These are phyloP conservation scores for Orchesella cincta DNA, from an alignment of 1,140 invertebrate species.

Conservation along the genomic window DNA sequence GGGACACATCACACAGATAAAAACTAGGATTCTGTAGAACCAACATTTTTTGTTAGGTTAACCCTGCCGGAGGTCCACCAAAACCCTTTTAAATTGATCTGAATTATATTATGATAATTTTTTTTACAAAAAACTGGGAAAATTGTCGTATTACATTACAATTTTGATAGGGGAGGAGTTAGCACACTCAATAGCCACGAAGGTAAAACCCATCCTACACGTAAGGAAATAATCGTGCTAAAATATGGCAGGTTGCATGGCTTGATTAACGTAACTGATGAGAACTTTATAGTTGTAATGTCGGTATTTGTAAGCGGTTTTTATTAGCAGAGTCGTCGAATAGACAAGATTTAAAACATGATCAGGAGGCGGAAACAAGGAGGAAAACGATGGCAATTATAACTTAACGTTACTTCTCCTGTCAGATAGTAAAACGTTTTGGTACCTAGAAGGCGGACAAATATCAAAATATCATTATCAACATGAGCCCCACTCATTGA, in stretches of 20 bases:
- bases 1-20: no score
- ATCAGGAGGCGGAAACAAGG: neutral
- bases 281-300: neutral
- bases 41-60: no score
- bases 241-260: neutral
- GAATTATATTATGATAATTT: conserved; percentile 20
- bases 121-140: neutral
- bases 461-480: conserved; percentile 10
- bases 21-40: no score
- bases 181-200: no score
- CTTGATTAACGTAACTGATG: neutral
- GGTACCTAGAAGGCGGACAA: neutral
- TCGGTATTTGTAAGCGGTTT: neutral
- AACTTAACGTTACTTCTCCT: neutral
- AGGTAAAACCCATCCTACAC: neutral
- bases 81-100: neutral
- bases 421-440: neutral
- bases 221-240: neutral
- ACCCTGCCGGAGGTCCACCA: no score
- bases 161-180: neutral
- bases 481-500: no score
- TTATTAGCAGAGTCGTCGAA: neutral
- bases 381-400: neutral
- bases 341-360: neutral
- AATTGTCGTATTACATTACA: neutral